Evolutionary conservation across 2,797 vertebrate genomes (phyloP).

Genomic region (Petrocephalus sullivani): DNA sequence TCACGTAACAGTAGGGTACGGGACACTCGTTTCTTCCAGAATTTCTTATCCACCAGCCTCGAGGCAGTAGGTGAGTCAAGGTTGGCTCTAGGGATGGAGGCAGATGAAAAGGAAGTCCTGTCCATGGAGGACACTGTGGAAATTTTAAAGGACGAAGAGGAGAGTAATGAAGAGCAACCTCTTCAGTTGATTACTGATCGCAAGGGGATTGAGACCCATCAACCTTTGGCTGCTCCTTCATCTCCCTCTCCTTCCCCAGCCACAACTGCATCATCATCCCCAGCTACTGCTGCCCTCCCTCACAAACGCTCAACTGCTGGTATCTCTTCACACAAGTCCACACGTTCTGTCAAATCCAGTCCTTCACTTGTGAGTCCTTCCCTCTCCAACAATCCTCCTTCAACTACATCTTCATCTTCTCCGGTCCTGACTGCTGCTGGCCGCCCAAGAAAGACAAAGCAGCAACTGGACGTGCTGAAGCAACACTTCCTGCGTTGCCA

Average conservation of each 20-base stretch:
- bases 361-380: conserved; percentile 29
- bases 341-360: conserved; percentile 20
- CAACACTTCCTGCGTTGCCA: conserved; percentile 80
- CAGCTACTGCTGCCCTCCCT: conserved; percentile 38
- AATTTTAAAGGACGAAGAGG: conserved; percentile 39
- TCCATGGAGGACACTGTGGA: not conserved
- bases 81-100: conserved; percentile 32
- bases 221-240: conserved; percentile 39
- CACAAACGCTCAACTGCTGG: conserved; percentile 44
- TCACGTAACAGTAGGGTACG: conserved; percentile 48
- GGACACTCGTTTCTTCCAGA: conserved; percentile 65
- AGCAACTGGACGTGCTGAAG: conserved; percentile 81
- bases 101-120: conserved; percentile 19
- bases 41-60: conserved; percentile 62
- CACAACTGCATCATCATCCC: conserved; percentile 46
- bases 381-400: conserved; percentile 43
- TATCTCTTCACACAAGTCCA: conserved; percentile 26
- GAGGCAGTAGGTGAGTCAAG: conserved; percentile 61
- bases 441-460: conserved; percentile 80
- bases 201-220: conserved; percentile 46
- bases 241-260: conserved; percentile 48
- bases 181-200: conserved; percentile 53
- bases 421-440: conserved; percentile 61
- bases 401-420: conserved; percentile 45
- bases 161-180: conserved; percentile 52